Conservation (phyloP, 2,797 vertebrate genomes). For the Channallabes apus region DNA sequence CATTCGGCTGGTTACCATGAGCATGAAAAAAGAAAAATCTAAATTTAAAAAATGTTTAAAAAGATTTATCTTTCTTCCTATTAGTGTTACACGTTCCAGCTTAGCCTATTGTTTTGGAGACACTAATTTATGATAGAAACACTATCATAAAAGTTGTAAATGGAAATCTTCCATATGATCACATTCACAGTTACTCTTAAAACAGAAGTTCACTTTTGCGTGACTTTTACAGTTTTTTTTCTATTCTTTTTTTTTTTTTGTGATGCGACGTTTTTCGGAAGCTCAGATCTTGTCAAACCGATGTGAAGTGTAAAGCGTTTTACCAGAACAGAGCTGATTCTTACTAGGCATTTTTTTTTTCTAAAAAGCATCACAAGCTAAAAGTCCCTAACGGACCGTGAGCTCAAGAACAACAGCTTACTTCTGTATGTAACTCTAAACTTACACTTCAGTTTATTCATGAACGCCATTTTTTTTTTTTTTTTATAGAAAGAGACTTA, state of each 20-base stretch:
- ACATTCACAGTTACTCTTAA: neutral
- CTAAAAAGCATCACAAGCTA: neutral
- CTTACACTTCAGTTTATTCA: neutral
- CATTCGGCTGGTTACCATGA: neutral
- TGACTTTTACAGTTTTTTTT: neutral
- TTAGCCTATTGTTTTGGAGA: neutral
- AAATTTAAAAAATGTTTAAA: neutral
- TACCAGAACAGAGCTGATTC: conserved; percentile 16
- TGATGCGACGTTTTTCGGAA: neutral
- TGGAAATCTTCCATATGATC: neutral
- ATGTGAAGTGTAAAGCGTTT: neutral
- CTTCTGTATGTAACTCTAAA: neutral
- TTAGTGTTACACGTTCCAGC: neutral
- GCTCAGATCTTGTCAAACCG: conserved; percentile 8
- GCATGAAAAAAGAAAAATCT: neutral
- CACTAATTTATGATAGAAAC: too few species aligned
- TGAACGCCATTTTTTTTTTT: neutral
- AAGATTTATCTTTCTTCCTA: neutral
- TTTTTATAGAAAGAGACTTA: neutral
- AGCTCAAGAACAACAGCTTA: neutral
- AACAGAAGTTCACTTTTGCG: neutral
- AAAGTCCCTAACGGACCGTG: neutral
- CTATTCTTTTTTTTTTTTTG: neutral
- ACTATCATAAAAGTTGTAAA: neutral
- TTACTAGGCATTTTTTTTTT: neutral